These are phyloP conservation scores for Scotopteryx bipunctaria DNA, from an alignment of 2,888 invertebrate genomes.

Conservation along the genomic window DNA sequence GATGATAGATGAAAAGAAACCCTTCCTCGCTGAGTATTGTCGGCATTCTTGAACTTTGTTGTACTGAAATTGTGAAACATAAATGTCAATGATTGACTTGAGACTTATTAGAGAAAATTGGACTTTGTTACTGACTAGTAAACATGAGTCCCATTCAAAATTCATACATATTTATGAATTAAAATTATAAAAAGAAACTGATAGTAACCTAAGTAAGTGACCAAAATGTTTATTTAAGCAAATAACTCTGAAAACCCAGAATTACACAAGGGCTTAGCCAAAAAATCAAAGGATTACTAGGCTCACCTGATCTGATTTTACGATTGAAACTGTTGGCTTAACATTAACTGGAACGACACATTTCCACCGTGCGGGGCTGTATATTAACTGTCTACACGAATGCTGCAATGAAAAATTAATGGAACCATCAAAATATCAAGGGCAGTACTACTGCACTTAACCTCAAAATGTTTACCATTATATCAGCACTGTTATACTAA, in stretches of 20 bases:
- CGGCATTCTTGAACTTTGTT: constrained; percentile 66
- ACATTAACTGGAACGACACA: constrained; percentile 63
- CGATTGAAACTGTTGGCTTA: constrained; percentile 57
- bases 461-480: constrained; percentile 56
- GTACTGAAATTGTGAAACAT: constrained; percentile 45
- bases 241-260: no score
- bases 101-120: background rate
- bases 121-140: background rate
- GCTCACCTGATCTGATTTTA: constrained; percentile 68
- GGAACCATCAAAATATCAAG: constrained; percentile 41
- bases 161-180: constrained; percentile 31
- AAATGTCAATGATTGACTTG: background rate
- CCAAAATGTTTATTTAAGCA: no score
- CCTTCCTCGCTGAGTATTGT: constrained; percentile 75
- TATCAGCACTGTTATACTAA: constrained; percentile 21
- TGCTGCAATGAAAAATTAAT: constrained; percentile 62
- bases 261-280: no score
- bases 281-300: background rate
- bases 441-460: constrained; percentile 63
- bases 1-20: constrained; percentile 94
- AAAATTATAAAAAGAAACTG: constrained; percentile 21
- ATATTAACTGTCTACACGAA: constrained; percentile 73
- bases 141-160: background rate
- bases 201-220: background rate
- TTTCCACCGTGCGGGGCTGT: constrained; percentile 76